Percentiles rank a stretch among this genome's conserved stretches.
Evolutionary conservation across 64 coral and sea anemone species (phyloP).

Genomic region (Exaiptasia diaphana): DNA sequence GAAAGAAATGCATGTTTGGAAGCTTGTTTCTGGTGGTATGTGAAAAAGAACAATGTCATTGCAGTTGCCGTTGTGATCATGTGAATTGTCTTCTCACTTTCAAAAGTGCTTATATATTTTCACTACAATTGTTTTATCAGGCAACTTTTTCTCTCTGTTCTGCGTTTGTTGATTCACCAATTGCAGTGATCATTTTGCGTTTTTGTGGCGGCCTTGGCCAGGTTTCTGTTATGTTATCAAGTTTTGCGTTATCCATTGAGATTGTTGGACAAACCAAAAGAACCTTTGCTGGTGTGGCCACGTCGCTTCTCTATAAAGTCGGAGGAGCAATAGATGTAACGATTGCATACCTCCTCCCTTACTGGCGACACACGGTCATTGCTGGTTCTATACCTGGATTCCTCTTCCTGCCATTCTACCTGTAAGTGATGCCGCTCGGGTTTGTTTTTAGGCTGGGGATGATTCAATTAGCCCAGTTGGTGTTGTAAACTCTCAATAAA

Average conservation of each 20-base stretch:
- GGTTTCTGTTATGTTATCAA: not conserved
- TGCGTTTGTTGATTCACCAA: slow-evolving; percentile 4
- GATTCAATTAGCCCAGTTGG: too few species aligned
- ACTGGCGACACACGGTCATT: slow-evolving; percentile 19
- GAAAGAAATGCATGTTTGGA: slow-evolving; percentile 12
- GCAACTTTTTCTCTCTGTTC: slow-evolving; percentile 13
- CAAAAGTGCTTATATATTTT: too few species aligned
- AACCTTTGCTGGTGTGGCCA: slow-evolving; percentile 32
- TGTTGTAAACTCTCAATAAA: too few species aligned
- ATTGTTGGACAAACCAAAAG: slow-evolving; percentile 30
- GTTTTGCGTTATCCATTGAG: slow-evolving; percentile 31
- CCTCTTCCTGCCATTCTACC: not conserved
- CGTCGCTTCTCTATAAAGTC: not conserved
- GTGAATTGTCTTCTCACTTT: too few species aligned
- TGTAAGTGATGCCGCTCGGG: too few species aligned
- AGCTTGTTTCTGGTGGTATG: slow-evolving; percentile 6
- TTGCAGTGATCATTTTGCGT: not conserved
- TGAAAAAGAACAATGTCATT: not conserved
- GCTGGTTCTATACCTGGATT: not conserved
- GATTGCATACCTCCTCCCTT: slow-evolving; percentile 18
- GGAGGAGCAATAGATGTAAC: not conserved
- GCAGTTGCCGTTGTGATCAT: not conserved
- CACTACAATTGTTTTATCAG: not conserved
- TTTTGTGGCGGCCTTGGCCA: slow-evolving; percentile 16
- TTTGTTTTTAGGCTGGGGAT: too few species aligned